Evolutionary conservation across 1,140 invertebrate genomes (phyloP).

Genomic region (Saxidomus purpurata): DNA sequence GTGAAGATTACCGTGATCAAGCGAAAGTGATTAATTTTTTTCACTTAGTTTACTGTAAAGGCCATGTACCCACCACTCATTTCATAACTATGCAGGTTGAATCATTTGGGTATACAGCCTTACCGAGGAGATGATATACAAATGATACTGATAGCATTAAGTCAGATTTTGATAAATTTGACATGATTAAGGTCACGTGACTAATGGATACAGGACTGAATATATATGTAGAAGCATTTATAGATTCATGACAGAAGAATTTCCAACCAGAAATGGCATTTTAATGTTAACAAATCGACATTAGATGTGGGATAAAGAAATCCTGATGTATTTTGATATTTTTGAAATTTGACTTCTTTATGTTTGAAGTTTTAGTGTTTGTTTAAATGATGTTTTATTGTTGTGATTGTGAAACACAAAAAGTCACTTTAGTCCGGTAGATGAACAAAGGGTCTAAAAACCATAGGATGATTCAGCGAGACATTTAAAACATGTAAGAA

Average conservation of each 20-base stretch:
- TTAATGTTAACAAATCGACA: not conserved
- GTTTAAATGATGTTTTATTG: conserved; percentile 10
- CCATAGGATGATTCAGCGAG: not conserved
- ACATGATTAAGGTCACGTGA: conserved; percentile 4
- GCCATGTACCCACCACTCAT: conserved; percentile 15
- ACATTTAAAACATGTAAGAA: not conserved
- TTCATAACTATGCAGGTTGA: conserved; percentile 18
- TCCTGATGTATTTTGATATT: conserved; percentile 22
- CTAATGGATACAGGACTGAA: not conserved
- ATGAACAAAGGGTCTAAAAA: too few species aligned
- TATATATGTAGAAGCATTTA: not conserved
- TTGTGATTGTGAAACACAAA: conserved; percentile 31
- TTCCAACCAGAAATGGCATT: conserved; percentile 50
- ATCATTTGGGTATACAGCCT: conserved; percentile 13
- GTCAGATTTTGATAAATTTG: conserved; percentile 14
- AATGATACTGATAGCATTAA: not conserved
- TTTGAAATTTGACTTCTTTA: not conserved
- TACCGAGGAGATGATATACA: not conserved
- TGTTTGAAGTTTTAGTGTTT: conserved; percentile 12
- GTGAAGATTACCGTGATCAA: not conserved
- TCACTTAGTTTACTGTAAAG: not conserved
- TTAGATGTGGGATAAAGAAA: conserved; percentile 1
- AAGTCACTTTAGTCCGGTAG: not conserved
- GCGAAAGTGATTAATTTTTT: not conserved
- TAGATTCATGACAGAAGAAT: conserved; percentile 26